Evolutionary conservation across 1,140 invertebrate genomes (phyloP).

Genomic region (Penaeus vannamei): DNA sequence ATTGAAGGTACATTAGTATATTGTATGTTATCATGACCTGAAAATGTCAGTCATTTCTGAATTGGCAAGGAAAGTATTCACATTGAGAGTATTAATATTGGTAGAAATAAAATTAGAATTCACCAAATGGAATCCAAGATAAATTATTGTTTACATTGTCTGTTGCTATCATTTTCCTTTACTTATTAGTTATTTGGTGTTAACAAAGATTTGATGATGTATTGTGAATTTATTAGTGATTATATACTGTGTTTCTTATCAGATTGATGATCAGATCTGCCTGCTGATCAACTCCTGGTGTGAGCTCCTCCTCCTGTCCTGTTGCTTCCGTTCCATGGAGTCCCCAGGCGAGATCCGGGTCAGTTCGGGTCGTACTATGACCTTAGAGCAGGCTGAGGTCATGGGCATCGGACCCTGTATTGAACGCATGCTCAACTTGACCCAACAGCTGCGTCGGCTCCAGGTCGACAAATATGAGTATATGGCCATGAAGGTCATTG

Average conservation of each 20-base stretch:
- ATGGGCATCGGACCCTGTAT: conserved; percentile 86
- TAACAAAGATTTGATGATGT: too few species aligned
- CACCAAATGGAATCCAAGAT: too few species aligned
- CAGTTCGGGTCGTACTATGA: conserved; percentile 74
- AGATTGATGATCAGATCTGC: conserved; percentile 97
- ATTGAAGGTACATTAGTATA: too few species aligned
- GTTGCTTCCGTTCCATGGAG: conserved; percentile 89
- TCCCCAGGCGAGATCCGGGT: conserved; percentile 90
- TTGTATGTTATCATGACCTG: too few species aligned
- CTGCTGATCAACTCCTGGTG: conserved; percentile 98
- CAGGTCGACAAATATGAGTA: conserved; percentile 97
- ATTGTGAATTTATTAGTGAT: too few species aligned
- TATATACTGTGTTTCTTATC: conserved; percentile 68
- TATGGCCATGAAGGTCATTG: conserved; percentile 93
- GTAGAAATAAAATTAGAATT: too few species aligned
- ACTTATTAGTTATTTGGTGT: too few species aligned
- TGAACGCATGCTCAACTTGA: conserved; percentile 94
- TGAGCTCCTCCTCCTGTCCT: conserved; percentile 92
- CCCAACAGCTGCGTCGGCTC: conserved; percentile 89
- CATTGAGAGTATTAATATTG: too few species aligned
- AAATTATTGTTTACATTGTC: too few species aligned
- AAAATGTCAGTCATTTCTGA: too few species aligned
- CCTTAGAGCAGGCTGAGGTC: conserved; percentile 74
- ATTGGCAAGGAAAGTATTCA: too few species aligned
- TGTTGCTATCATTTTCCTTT: too few species aligned